Conservation (phyloP, 2,888 invertebrate species). For the Oegoconia quadripuncta region DNA sequence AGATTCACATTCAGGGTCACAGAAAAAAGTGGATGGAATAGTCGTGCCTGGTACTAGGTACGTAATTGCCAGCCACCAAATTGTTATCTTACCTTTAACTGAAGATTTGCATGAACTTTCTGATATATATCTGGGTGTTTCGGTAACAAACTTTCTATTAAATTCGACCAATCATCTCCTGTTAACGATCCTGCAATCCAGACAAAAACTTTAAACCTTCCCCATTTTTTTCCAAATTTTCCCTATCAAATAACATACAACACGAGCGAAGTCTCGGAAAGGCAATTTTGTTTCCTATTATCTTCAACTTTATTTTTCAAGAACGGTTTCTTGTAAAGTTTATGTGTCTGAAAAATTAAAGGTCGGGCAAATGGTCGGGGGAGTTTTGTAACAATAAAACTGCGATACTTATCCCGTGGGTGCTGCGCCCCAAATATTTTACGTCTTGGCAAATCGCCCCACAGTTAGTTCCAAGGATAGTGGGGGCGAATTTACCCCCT, state of each 20-base stretch:
- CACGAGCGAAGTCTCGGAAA: neutral
- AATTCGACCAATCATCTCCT: constrained; percentile 80
- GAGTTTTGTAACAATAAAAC: constrained; percentile 22
- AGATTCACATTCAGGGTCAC: too few relatives aligned
- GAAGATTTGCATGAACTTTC: constrained; percentile 66
- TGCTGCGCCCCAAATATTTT: constrained; percentile 25
- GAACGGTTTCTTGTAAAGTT: constrained; percentile 11
- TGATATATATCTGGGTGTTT: constrained; percentile 71
- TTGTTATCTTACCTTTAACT: constrained; percentile 51
- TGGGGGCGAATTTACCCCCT: neutral
- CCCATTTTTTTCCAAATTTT: constrained; percentile 1
- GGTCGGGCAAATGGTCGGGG: constrained; percentile 14
- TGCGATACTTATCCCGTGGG: constrained; percentile 15
- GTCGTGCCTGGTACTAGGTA: too few relatives aligned
- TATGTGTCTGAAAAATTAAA: constrained; percentile 18
- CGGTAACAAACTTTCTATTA: constrained; percentile 77
- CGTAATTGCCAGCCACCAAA: too few relatives aligned
- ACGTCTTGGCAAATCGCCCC: constrained; percentile 29
- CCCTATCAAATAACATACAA: neutral
- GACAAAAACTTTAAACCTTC: constrained; percentile 16
- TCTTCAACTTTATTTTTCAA: constrained; percentile 7
- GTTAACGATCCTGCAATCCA: constrained; percentile 74
- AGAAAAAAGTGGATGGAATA: too few relatives aligned
- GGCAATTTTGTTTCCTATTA: neutral
- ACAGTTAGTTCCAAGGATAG: constrained; percentile 11